Base-by-base conservation (phyloP, 2,888 invertebrate genomes). In the Cotesia congregata region DNA sequence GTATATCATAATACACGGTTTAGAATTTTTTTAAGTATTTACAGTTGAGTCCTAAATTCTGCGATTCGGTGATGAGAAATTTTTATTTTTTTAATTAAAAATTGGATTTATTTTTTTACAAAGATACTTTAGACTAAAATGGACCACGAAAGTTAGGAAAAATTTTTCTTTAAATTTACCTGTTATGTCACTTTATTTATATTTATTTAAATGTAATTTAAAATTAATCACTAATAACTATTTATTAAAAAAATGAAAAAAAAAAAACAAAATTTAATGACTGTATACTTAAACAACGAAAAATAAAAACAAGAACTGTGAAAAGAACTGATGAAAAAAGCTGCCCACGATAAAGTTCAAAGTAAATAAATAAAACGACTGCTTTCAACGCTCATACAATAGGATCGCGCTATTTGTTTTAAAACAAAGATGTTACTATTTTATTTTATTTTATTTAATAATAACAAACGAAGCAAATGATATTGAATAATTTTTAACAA, bases 341-440 rank as follows among this genome's bases (percentile, higher is more conserved):
- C 72, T 40, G 72, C 62, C 73, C 73, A 67, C 20, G 67, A 41
- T 60, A 75, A 61, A 75, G 65, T 72, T 72, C 61, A 20, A 67
- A 40, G 40, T 39, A 67, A 67, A 38, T 39, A 67, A 38, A 15
- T 9, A 50, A 69, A 12, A 70, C 9, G 70, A 70, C 70, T 70
- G 70, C 70, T 30, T 70, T 70, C 59, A 70, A 30, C 60, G 59
- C 70, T 62, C 15, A 62, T 62, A 62, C 20, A 59, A 70, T 70
- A 60, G 59, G 59, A 59, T 70, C 59, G 20, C 70, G 59, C 50
- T 59, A 30, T 20, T 62, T 62, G 62, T 50, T 50, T 50, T 20
- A n/a, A 62, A 15, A 62, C 20, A 62, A 62, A 62, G 62, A 62
- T 62, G 62, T 62, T 68, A 68, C 38, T 38, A n/a, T 69, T 20